Base-by-base conservation (phyloP, 2,888 invertebrate species). In the Pristionchus fissidentatus region DNA sequence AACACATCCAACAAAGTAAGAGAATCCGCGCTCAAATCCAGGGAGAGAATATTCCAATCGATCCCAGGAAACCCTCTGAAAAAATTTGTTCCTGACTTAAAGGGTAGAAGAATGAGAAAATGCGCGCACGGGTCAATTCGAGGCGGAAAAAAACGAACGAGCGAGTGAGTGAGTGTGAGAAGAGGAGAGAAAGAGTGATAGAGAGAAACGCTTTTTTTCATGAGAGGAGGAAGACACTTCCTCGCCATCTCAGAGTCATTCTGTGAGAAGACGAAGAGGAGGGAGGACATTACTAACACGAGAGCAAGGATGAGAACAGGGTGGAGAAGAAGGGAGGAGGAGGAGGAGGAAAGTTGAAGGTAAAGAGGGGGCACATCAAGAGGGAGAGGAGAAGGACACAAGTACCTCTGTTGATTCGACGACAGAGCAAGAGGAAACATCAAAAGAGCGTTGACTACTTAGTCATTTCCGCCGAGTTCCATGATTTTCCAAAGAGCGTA, bases 211-310 rank as follows among this genome's bases (percentile, higher is more conserved):
- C 57, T n/a, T 70, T 70, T n/a, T n/a, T 22, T 32, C 70, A 13
- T 41, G 70, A 70, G n/a, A n/a, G n/a, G n/a, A n/a, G 19, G 70
- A 70, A 41, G 70, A 70, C 70, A 70, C 41, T 70, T 70, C 70
- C 70, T 26, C 70, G 38, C 70, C 70, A n/a, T n/a, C n/a, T n/a
- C n/a, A n/a, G n/a, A n/a, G n/a, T n/a, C n/a, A n/a, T n/a, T n/a
- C n/a, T n/a, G n/a, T n/a, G n/a, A n/a, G n/a, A n/a, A n/a, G n/a
- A n/a, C n/a, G n/a, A n/a, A n/a, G n/a, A 22, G 19, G 41, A 38
- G 70, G 22, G 41, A 43, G 41, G 70, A 41, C 66, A 66, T 66
- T 66, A 66, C 66, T 66, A 38, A 66, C 66, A 66, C 66, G 70
- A 70, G 70, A 52, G 29, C 60, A 8, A 29, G 29, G 32, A 70